phyloP scores from a whole-genome alignment of 2,113 vertebrate genomes.

The Trichomycterus rosablanca region DNA sequence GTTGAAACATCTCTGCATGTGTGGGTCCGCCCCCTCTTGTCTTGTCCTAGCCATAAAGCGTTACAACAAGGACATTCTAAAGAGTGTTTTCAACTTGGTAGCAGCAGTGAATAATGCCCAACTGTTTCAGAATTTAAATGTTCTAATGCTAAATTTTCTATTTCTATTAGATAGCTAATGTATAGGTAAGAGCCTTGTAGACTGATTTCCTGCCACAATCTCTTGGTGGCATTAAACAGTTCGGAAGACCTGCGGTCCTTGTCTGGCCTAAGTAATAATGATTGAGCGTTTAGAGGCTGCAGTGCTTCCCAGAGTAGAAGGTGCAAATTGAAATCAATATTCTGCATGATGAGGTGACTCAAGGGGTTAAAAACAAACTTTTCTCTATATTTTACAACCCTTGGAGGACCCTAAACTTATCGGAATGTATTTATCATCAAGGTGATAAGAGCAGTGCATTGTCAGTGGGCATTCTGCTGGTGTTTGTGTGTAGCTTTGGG shows the following conservation, averaged over 20 bases:
- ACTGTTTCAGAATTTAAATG: neutral
- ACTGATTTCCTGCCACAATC: neutral
- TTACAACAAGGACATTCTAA: too few species aligned
- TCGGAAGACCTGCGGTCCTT: conserved; percentile 9
- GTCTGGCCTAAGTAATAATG: conserved; percentile 33
- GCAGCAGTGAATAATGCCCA: too few species aligned
- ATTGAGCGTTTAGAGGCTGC: conserved; percentile 46
- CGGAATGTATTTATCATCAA: conserved; percentile 9
- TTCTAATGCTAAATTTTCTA: neutral
- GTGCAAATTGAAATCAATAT: conserved; percentile 54
- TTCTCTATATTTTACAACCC: neutral
- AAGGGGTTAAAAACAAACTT: conserved; percentile 46
- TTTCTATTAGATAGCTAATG: neutral
- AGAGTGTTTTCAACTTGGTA: too few species aligned
- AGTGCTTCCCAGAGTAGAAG: conserved; percentile 38
- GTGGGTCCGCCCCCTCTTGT: too few species aligned
- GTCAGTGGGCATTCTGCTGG: neutral
- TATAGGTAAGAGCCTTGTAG: too few species aligned
- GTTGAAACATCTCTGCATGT: too few species aligned
- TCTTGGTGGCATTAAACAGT: conserved; percentile 12
- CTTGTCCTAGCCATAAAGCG: too few species aligned
- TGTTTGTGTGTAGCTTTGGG: conserved; percentile 11
- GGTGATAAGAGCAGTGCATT: too few species aligned
- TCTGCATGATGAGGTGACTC: conserved; percentile 45
- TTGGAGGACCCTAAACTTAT: neutral